A percentile compares a stretch with the other conserved stretches of the same genome.
phyloP scores from a whole-genome alignment of 2,888 invertebrate species.

The Drosophila austrosaltans region DNA sequence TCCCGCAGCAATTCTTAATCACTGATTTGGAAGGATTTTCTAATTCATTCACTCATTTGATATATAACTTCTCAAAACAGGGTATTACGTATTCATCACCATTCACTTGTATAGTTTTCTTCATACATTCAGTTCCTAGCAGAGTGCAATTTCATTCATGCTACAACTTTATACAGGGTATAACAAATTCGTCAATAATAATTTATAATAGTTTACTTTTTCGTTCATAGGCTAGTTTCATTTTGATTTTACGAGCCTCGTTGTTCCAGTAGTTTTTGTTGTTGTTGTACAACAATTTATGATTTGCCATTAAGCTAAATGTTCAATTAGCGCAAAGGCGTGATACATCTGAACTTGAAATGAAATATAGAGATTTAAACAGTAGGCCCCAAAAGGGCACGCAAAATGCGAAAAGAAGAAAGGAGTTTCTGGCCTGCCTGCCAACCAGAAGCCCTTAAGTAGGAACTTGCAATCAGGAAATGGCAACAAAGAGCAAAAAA shows the following conservation, averaged over 20 bases:
- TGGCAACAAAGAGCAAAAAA: not conserved
- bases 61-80: no score
- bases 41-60: no score
- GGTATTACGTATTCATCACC: no score
- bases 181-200: not conserved
- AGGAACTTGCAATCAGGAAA: not conserved
- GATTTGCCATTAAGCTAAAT: conserved; percentile 72
- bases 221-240: conserved; percentile 41
- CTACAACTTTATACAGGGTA: not conserved
- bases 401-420: not conserved
- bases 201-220: not conserved
- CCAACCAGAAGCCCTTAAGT: not conserved
- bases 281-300: conserved; percentile 62
- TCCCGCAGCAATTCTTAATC: no score
- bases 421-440: not conserved
- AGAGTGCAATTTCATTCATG: no score
- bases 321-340: conserved; percentile 72
- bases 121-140: no score
- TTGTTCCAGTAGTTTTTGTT: conserved; percentile 32
- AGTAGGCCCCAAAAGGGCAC: not conserved
- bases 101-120: no score
- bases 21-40: no score
- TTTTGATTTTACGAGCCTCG: conserved; percentile 36
- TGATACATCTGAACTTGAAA: conserved; percentile 59
- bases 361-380: conserved; percentile 22